Evolutionary conservation across 2,797 vertebrate species (phyloP), one percentile per base, ranked within the genome.

Genomic region (Acipenser transmontanus): DNA sequence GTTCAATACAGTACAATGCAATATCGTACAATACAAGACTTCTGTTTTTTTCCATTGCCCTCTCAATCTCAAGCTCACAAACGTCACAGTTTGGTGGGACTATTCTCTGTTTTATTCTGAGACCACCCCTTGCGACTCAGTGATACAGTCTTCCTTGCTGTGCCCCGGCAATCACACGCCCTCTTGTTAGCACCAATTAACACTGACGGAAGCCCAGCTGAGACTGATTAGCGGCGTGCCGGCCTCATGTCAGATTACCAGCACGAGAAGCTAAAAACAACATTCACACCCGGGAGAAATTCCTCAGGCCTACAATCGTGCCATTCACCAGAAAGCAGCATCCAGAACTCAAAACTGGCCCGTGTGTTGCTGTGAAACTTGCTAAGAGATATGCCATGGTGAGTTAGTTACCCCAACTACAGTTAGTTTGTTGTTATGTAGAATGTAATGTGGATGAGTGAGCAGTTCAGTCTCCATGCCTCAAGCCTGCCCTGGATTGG

Each of bases 131-230:
- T 61, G 62, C 60, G 0, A n/a, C 7, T 60, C 47, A 62, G 68
- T 70, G 70, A 69, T 59, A 59, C 47, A 56, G 64, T 66, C 50
- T 68, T 69, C 66, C 73, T 75, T 70, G 12, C 72, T 66, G 54
- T 70, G 69, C 69, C 67, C 68, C 57, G 63, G 48, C 66, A 73
- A 68, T 73, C 61, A 69, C 60, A 71, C 63, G 56, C 51, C 67
- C 49, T 59, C 68, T 67, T 57, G 69, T 73, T 76, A 71, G 61
- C 70, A 75, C 69, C 73, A 77, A 77, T 75, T 75, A 74, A 69
- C 70, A 71, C 65, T 66, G 59, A 69, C 70, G 67, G 72, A 65
- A 69, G 61, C 64, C 76, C 76, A 78, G 73, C 72, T 80, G 76
- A 66, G 74, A 57, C 60, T 72, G 63, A 69, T 78, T 67, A 71